A percentile compares a stretch with the other conserved stretches of the same genome.
phyloP scores from a whole-genome alignment of 1,140 invertebrate genomes.

The Uloborus diversus region DNA sequence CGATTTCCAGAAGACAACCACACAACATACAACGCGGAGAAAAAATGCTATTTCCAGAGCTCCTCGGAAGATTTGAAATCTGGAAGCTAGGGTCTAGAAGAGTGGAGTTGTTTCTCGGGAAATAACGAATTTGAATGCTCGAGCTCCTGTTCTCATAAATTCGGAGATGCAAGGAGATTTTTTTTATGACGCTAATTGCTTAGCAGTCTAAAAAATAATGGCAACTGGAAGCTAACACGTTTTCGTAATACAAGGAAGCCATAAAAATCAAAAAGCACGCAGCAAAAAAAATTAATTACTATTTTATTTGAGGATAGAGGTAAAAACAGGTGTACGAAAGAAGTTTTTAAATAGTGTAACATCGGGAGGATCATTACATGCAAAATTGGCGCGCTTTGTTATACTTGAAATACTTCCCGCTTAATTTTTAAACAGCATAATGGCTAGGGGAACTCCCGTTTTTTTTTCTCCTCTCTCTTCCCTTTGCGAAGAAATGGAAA shows the following conservation, averaged over 20 bases:
- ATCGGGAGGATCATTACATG: slow-evolving; percentile 17
- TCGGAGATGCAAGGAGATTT: not conserved
- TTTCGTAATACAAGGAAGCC: slow-evolving; percentile 32
- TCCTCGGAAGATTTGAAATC: slow-evolving; percentile 38
- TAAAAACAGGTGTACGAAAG: slow-evolving; percentile 30
- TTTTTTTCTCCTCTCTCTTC: slow-evolving; percentile 1
- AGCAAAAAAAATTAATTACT: slow-evolving; percentile 48
- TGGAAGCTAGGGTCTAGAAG: not conserved
- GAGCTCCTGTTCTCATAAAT: slow-evolving; percentile 3
- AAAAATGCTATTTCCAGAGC: slow-evolving; percentile 29
- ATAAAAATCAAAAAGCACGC: slow-evolving; percentile 20
- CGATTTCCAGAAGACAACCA: slow-evolving; percentile 42
- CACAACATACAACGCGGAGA: not conserved
- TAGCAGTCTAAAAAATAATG: slow-evolving; percentile 42
- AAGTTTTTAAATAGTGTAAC: slow-evolving; percentile 30
- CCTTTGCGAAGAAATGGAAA: not conserved
- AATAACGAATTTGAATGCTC: slow-evolving; percentile 23
- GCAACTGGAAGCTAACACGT: slow-evolving; percentile 25
- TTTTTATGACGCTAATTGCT: slow-evolving; percentile 50
- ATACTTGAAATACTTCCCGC: slow-evolving; percentile 12
- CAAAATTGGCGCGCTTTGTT: slow-evolving; percentile 28
- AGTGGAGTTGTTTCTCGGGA: slow-evolving; percentile 19
- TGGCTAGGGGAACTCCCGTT: not conserved
- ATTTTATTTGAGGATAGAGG: slow-evolving; percentile 26
- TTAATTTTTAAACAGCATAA: slow-evolving; percentile 27